Base-by-base conservation (phyloP, 2,888 invertebrate species). In the Latheticus oryzae region DNA sequence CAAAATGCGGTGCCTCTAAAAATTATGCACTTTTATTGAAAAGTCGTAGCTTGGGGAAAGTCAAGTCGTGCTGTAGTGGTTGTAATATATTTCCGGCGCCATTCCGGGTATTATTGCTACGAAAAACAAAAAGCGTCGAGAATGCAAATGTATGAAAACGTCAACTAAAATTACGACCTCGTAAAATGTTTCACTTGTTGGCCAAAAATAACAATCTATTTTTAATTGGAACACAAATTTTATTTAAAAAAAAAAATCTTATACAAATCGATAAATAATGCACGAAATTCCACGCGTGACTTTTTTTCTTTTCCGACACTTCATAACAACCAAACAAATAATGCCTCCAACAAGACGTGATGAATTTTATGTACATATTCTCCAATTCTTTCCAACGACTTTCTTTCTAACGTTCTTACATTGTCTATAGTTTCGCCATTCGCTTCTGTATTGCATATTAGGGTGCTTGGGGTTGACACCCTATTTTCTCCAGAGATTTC, bases 81-180 rank as follows among this genome's bases (percentile, higher is more conserved):
- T 16, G 35, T 16, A 17, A 35, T 35, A 35, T 35, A 17, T 35
- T 35, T 35, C 35, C 32, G 15, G 35, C 35, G 35, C 35, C 35
- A 35, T 35, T 35, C 35, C 15, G 17, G 15, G 19, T 35, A 35
- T 35, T 35, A 35, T 35, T 35, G 35, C 35, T 1, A 16, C 7
- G 35, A 35, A 35, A 35, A 17, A 17, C 19, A 17, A 11, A 35
- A 35, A 35, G n/a, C 19, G 19, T 16, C 8, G 17, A 8, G n/a
- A 35, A 35, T 35, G 19, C 4, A 17, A 17, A 35, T 15, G 17
- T 16, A 33, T 15, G 33, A 2, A n/a, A 13, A 35, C 35, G 17
- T 35, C 35, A 35, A 16, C 7, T 5, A 17, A 15, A 16, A 35
- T 17, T 35, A 35, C 35, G 17, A 35, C 7, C 17, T 5, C 19